Percentiles rank a stretch among this genome's conserved stretches.
These are phyloP conservation scores for Lasioglossum albipes DNA, from an alignment of 1,140 invertebrate genomes.

Conservation along the genomic window DNA sequence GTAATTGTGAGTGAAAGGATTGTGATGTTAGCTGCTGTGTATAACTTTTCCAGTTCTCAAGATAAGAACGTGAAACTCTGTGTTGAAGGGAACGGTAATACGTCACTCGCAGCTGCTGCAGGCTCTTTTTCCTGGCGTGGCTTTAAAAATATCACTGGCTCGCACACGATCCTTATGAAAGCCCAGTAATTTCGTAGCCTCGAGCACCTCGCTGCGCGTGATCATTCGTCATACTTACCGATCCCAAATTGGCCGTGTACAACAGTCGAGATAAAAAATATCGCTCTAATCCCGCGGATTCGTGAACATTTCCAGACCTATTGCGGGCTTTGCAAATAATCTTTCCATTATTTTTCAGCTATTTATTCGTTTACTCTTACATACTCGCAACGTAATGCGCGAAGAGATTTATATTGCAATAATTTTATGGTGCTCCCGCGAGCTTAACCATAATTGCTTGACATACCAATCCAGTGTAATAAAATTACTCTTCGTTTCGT, in stretches of 20 bases:
- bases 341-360: neutral
- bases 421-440: too few relatives aligned
- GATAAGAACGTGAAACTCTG: neutral
- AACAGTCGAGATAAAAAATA: slow-evolving; percentile 49
- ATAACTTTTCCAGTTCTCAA: too few relatives aligned
- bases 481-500: too few relatives aligned
- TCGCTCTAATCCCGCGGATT: slow-evolving; percentile 44
- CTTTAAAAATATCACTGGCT: slow-evolving; percentile 59
- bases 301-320: slow-evolving; percentile 24
- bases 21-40: too few relatives aligned
- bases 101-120: slow-evolving; percentile 30
- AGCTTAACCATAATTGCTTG: too few relatives aligned
- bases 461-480: too few relatives aligned
- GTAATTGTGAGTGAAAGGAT: too few relatives aligned
- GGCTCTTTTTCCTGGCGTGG: slow-evolving; percentile 12
- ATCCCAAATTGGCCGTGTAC: slow-evolving; percentile 56
- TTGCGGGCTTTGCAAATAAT: slow-evolving; percentile 10
- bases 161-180: slow-evolving; percentile 57
- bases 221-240: slow-evolving; percentile 62
- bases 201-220: slow-evolving; percentile 19
- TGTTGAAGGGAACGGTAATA: neutral
- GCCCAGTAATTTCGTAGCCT: slow-evolving; percentile 53
- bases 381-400: too few relatives aligned
- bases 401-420: too few relatives aligned
- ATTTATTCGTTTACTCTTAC: neutral